Evolutionary conservation across 2,113 vertebrate species (phyloP), one percentile per base, ranked within the genome.

Genomic region (Myocastor coypus): DNA sequence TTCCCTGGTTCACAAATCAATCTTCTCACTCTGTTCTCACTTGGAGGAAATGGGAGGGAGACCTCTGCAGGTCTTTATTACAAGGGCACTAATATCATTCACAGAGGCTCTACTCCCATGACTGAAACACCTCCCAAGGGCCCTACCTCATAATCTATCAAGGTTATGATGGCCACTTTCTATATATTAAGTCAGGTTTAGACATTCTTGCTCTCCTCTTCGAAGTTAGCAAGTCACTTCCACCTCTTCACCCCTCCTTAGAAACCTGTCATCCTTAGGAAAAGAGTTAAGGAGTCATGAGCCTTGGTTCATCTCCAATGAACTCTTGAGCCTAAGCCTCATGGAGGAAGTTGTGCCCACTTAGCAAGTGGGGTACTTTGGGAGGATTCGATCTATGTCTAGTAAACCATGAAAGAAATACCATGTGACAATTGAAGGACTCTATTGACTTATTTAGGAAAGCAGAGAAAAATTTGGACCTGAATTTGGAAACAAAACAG

Each of bases 241-340:
- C 55, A 14, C 77, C 91, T 81, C 88, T 61, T 95, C 26, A 19
- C 77, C 95, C 96, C 69, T 94, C 88, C 80, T 68, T 94, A 89
- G 84, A 94, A 69, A 82, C 40, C 7, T 87, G 86, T 89, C 69
- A 40, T 84, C 80, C 55, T 86, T 94, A 89, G 73, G 55, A 87
- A 91, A 80, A 75, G 93, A 94, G n/a, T 13, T 85, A 91, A 80
- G 52, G 68, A 69, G 57, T 94, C 32, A 64, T 30, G 28, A 94
- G 30, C 3, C 28, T 17, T 84, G 57, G 20, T 20, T 52, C 28
- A 52, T 94, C 34, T 40, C 40, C 28, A 34, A 78, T 32, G 59
- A 87, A 46, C 1, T 1, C 46, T 84, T 50, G 50, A 50, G 64
- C 64, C 59, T 40, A 66, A 34, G 28, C n/a, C 75, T 81, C 8